A percentile compares a stretch with the other conserved stretches of the same genome.
phyloP scores from a whole-genome alignment of 2,113 vertebrate genomes.

The Menura novaehollandiae region DNA sequence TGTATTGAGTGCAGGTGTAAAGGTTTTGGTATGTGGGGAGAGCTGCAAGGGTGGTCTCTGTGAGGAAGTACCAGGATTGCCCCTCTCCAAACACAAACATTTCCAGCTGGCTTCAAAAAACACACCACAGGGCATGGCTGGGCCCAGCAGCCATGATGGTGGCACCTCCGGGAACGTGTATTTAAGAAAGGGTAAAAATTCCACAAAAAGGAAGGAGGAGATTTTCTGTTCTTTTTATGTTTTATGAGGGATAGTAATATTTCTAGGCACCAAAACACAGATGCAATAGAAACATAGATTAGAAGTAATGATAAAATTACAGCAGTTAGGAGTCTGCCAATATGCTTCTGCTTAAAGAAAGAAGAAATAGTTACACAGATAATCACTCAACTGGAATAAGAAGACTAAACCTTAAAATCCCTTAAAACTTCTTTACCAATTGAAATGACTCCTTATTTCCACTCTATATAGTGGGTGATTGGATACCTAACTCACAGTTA shows the following conservation, averaged over 20 bases:
- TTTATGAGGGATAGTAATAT: background rate
- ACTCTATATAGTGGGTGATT: background rate
- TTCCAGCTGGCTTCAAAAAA: fast-evolving
- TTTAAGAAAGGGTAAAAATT: background rate
- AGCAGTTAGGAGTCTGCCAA: background rate
- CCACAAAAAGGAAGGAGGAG: background rate
- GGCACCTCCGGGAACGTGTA: background rate
- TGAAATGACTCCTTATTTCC: fast-evolving
- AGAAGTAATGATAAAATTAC: background rate
- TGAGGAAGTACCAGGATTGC: fast-evolving
- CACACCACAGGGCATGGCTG: fast-evolving
- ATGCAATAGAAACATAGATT: background rate
- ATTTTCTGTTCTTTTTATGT: background rate
- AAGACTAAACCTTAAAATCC: background rate
- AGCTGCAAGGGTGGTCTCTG: background rate
- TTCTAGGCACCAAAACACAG: background rate
- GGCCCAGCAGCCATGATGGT: background rate
- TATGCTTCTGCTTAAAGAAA: background rate
- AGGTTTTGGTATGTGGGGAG: background rate
- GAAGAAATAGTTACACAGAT: background rate
- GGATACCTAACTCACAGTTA: background rate
- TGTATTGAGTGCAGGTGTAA: background rate
- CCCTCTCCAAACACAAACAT: background rate
- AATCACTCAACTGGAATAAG: background rate
- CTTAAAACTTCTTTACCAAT: background rate